These are phyloP conservation scores for Melitaea athalia DNA, from an alignment of 2,888 invertebrate species.

Conservation along the genomic window DNA sequence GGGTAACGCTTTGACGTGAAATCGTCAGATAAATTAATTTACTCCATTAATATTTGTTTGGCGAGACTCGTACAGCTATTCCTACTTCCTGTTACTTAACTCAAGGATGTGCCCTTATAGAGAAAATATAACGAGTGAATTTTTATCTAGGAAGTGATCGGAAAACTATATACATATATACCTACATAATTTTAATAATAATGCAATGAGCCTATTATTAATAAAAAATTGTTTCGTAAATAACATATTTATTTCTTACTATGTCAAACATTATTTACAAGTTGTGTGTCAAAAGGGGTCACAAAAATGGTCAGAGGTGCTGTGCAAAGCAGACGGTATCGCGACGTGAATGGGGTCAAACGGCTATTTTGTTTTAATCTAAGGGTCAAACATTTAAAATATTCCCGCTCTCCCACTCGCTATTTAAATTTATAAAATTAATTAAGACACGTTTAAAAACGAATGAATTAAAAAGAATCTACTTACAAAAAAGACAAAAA, in stretches of 20 bases:
- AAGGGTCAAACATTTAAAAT: background rate
- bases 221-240: background rate
- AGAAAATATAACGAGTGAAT: background rate
- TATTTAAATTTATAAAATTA: too few relatives aligned
- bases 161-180: background rate
- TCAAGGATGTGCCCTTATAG: background rate
- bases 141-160: background rate
- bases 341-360: conserved; percentile 5
- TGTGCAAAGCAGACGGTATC: conserved; percentile 8
- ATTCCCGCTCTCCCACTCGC: background rate
- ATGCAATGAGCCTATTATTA: background rate
- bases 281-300: too few relatives aligned
- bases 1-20: background rate
- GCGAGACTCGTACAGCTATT: background rate
- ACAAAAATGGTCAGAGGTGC: background rate
- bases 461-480: too few relatives aligned
- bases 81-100: background rate
- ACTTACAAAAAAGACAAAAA: too few relatives aligned
- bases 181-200: conserved; percentile 2
- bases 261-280: background rate
- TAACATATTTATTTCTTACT: background rate
- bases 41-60: conserved; percentile 2
- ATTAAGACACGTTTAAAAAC: too few relatives aligned
- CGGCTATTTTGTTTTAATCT: too few relatives aligned
- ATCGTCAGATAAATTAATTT: background rate